Evolutionary conservation across 2,888 invertebrate species (phyloP).

Genomic region (Perdita meconis): DNA sequence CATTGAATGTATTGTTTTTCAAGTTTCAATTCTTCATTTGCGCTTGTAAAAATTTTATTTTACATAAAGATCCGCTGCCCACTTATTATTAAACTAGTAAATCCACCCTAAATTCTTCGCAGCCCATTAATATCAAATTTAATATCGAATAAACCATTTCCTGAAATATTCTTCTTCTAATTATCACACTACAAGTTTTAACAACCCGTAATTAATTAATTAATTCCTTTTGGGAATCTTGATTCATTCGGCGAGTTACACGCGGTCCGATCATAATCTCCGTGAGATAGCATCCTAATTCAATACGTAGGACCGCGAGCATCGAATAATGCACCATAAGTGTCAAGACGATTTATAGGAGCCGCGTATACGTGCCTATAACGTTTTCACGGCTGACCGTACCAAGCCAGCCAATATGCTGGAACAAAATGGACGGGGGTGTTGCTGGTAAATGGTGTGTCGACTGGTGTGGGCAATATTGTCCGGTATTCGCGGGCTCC

Average conservation of each 20-base stretch:
- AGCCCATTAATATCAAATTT: too few relatives aligned
- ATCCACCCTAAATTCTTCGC: too few relatives aligned
- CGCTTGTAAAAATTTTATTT: too few relatives aligned
- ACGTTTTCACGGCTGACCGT: conserved; percentile 59
- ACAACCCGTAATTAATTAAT: neutral
- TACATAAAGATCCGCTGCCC: too few relatives aligned
- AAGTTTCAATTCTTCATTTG: too few relatives aligned
- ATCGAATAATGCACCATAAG: conserved; percentile 65
- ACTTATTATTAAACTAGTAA: too few relatives aligned
- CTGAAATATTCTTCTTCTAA: too few relatives aligned
- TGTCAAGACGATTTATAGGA: conserved; percentile 70
- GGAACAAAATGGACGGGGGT: conserved; percentile 60
- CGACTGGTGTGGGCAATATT: conserved; percentile 78
- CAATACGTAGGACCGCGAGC: conserved; percentile 42
- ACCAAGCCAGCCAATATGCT: conserved; percentile 62
- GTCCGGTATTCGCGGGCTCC: conserved; percentile 76
- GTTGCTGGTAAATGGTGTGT: conserved; percentile 74
- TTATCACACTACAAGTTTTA: too few relatives aligned
- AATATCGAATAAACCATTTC: too few relatives aligned
- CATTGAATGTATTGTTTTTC: too few relatives aligned
- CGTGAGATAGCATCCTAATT: conserved; percentile 67
- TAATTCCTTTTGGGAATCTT: neutral
- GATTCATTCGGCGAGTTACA: neutral
- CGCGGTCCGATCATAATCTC: conserved; percentile 51
- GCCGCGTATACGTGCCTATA: conserved; percentile 47